phyloP scores from a whole-genome alignment of 2,888 invertebrate species.

The Leucophenga maculata region DNA sequence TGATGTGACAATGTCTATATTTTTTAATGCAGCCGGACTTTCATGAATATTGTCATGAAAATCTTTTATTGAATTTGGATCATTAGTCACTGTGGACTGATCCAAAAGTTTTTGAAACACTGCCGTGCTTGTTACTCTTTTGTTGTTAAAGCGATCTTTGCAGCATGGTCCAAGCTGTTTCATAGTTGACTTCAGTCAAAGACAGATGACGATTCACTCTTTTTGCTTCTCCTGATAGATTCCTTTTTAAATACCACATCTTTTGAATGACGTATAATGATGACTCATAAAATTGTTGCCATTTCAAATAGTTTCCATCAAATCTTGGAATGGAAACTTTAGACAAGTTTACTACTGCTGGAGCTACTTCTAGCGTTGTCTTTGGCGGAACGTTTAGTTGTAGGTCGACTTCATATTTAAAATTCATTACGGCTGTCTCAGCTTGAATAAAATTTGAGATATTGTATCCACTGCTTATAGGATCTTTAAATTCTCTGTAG shows the following conservation, averaged over 20 bases:
- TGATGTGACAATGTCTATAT: neutral
- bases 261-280: slow-evolving; percentile 22
- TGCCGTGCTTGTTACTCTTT: neutral
- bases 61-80: neutral
- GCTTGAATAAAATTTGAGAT: too few species aligned
- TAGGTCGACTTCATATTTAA: too few species aligned
- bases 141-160: too few species aligned
- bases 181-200: slow-evolving; percentile 21
- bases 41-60: slow-evolving; percentile 8
- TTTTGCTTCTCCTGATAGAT: slow-evolving; percentile 25
- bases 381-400: too few species aligned
- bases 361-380: too few species aligned
- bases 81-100: neutral
- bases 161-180: slow-evolving; percentile 26
- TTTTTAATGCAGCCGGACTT: neutral
- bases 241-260: neutral
- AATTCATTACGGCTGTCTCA: too few species aligned
- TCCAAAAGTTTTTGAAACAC: neutral
- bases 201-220: slow-evolving; percentile 5
- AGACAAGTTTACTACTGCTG: neutral
- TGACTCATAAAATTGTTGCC: slow-evolving; percentile 24
- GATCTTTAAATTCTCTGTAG: too few species aligned
- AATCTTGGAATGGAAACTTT: slow-evolving; percentile 25
- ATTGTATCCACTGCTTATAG: too few species aligned
- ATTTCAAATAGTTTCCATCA: slow-evolving; percentile 26